A percentile compares a stretch with the other conserved stretches of the same genome.
Conservation (phyloP, 2,113 vertebrate species). For the Bettongia penicillata region DNA sequence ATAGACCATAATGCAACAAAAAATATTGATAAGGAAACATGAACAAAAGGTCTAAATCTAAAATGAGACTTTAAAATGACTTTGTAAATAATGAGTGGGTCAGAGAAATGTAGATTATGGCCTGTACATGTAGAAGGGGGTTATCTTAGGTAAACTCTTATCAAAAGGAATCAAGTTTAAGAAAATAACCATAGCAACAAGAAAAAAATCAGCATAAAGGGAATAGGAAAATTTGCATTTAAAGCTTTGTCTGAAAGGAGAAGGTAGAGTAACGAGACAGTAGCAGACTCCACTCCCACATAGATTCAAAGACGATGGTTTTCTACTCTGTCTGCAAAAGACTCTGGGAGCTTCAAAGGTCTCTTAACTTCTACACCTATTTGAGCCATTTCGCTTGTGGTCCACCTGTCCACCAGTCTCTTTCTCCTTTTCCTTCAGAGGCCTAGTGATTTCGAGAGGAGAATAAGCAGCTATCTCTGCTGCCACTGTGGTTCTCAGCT, state of each 20-base stretch:
- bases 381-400: background rate
- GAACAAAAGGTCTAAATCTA: background rate
- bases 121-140: background rate
- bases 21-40: background rate
- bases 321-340: background rate
- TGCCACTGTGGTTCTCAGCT: background rate
- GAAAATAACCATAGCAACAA: background rate
- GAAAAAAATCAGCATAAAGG: background rate
- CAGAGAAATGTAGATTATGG: background rate
- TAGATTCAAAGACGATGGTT: background rate
- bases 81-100: no score
- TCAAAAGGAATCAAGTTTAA: background rate
- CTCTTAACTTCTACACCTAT: background rate
- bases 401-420: background rate
- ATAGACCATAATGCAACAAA: background rate
- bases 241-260: background rate
- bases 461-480: background rate
- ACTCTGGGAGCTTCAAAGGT: background rate
- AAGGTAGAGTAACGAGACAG: background rate
- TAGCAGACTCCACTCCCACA: background rate
- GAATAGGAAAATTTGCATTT: background rate
- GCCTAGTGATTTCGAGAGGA: background rate
- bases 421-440: background rate
- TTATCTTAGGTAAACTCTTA: background rate
- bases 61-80: background rate